Evolutionary conservation across 2,888 invertebrate species (phyloP).

Genomic region (Andrena haemorrhoa): DNA sequence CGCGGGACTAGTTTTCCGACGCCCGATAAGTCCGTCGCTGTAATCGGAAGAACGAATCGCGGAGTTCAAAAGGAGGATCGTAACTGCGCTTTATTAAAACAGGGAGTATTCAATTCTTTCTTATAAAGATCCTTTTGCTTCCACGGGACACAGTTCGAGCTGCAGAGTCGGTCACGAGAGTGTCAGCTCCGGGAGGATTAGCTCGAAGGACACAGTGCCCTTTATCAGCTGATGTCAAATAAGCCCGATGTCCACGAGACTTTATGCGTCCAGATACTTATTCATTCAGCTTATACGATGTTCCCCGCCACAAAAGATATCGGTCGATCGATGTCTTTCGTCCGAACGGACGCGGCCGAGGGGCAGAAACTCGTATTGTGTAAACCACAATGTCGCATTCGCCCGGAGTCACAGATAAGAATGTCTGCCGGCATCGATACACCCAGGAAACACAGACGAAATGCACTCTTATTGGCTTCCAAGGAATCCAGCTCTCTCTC

Average conservation of each 20-base stretch:
- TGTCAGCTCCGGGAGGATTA: background rate
- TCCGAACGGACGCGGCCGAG: background rate
- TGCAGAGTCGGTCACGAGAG: background rate
- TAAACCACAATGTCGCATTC: background rate
- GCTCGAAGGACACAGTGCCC: background rate
- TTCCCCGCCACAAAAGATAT: conserved; percentile 14
- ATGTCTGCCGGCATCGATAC: conserved; percentile 6
- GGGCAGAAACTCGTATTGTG: conserved; percentile 27
- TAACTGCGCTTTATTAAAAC: background rate
- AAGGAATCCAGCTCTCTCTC: conserved; percentile 6
- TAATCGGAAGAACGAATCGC: background rate
- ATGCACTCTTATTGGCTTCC: conserved; percentile 23
- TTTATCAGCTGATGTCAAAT: background rate
- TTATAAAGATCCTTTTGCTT: too few relatives aligned
- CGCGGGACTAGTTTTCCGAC: background rate
- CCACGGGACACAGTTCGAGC: too few relatives aligned
- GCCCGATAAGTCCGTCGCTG: background rate
- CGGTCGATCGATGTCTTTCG: conserved; percentile 30
- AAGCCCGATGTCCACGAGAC: background rate
- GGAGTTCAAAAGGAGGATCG: background rate
- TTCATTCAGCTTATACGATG: background rate
- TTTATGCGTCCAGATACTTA: background rate
- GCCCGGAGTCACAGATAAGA: conserved; percentile 17
- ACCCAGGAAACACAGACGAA: conserved; percentile 11
- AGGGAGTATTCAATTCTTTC: background rate